Percentiles rank a stretch among this genome's conserved stretches.
phyloP scores from a whole-genome alignment of 2,113 vertebrate species.

The Microcebus murinus region DNA sequence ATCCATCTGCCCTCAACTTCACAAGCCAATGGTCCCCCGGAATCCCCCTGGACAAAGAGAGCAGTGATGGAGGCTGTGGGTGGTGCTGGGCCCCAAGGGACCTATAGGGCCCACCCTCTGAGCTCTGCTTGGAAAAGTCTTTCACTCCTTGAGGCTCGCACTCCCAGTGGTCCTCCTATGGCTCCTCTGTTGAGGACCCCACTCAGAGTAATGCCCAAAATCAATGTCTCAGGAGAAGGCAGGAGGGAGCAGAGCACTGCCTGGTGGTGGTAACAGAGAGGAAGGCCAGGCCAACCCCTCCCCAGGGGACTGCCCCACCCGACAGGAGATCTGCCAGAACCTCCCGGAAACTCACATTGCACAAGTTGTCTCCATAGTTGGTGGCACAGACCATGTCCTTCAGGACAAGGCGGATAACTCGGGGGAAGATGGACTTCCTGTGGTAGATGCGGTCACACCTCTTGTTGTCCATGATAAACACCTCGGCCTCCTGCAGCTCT shows the following conservation, averaged over 20 bases:
- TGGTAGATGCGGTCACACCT: conserved; percentile 60
- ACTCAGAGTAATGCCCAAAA: neutral
- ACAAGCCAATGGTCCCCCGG: conserved; percentile 89
- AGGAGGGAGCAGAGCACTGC: neutral
- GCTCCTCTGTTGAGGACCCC: neutral
- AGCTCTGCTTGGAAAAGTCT: neutral
- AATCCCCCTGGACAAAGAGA: conserved; percentile 85
- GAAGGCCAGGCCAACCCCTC: neutral
- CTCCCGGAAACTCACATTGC: conserved; percentile 61
- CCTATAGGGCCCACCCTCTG: neutral
- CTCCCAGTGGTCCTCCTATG: neutral
- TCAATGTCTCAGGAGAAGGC: neutral
- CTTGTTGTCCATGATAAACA: conserved; percentile 68
- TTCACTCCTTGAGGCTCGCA: neutral
- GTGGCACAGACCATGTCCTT: conserved; percentile 69
- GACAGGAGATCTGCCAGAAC: neutral
- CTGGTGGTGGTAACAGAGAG: neutral
- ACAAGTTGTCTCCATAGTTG: conserved; percentile 55
- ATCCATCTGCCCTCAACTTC: conserved; percentile 85
- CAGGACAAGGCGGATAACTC: neutral
- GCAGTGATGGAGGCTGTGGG: neutral
- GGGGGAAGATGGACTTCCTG: neutral
- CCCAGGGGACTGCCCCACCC: neutral
- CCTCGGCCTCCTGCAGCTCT: conserved; percentile 54
- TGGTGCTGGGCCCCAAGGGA: neutral